A percentile compares a stretch with the other conserved stretches of the same genome.
These are phyloP conservation scores for Glandiceps talaboti DNA, from an alignment of 53 echinoderm and acorn worm species.

Conservation along the genomic window DNA sequence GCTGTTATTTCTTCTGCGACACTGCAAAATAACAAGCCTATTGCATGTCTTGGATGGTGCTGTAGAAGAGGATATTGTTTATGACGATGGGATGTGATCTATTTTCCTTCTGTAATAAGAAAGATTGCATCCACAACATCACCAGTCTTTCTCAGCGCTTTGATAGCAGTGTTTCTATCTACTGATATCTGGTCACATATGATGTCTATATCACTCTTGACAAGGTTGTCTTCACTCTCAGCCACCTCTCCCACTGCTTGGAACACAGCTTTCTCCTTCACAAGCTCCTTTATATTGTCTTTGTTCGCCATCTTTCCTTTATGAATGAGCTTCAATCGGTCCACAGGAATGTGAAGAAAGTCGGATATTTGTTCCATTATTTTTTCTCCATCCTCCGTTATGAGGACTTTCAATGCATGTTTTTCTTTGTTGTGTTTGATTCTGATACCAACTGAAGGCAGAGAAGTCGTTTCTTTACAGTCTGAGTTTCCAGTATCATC, in stretches of 20 bases:
- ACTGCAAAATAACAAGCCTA: no score
- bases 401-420: slow-evolving; percentile 23
- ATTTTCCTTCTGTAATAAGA: no score
- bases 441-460: slow-evolving; percentile 11
- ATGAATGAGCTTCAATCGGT: slow-evolving; percentile 58
- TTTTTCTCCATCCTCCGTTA: slow-evolving; percentile 2
- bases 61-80: no score
- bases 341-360: slow-evolving; percentile 23
- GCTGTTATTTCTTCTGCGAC: no score
- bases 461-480: no score
- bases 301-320: slow-evolving; percentile 46
- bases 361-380: slow-evolving; percentile 28
- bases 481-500: no score
- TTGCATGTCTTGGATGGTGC: no score
- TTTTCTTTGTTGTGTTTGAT: slow-evolving; percentile 51
- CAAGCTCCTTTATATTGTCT: slow-evolving; percentile 18
- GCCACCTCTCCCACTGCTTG: slow-evolving; percentile 77
- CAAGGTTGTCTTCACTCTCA: slow-evolving; percentile 59
- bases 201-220: slow-evolving; percentile 21
- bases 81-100: no score
- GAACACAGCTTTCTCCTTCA: slow-evolving; percentile 54
- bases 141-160: slow-evolving; percentile 40
- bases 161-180: slow-evolving; percentile 63
- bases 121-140: slow-evolving; percentile 76
- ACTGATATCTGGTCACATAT: slow-evolving; percentile 39